Evolutionary conservation across 1,140 invertebrate species (phyloP).

Genomic region (Parapsyche elsis): DNA sequence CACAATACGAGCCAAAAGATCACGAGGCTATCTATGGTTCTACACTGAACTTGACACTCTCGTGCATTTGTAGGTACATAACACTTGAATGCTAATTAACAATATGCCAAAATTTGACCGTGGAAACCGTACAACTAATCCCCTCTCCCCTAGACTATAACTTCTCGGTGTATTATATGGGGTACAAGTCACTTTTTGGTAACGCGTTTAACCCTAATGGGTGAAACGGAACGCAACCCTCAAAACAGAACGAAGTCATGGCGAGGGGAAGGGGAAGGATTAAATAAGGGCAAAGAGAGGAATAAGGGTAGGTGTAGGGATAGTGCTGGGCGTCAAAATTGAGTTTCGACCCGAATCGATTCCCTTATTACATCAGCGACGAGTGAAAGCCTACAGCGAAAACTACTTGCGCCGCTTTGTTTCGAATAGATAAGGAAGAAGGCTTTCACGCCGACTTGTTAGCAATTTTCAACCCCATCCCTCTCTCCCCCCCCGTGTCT

Average conservation of each 20-base stretch:
- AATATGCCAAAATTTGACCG: too few species aligned
- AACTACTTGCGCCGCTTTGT: constrained; percentile 38
- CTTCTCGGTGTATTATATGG: too few species aligned
- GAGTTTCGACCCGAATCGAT: constrained; percentile 40
- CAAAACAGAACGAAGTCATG: not conserved
- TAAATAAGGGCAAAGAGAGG: not conserved
- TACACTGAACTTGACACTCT: too few species aligned
- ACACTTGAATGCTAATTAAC: too few species aligned
- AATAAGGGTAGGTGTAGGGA: not conserved
- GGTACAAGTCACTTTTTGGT: not conserved
- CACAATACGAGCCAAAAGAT: too few species aligned
- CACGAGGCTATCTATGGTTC: too few species aligned
- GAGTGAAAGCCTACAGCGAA: constrained; percentile 41
- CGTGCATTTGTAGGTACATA: too few species aligned
- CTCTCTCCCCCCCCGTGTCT: not conserved
- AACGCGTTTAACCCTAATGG: constrained; percentile 40
- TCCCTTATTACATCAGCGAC: constrained; percentile 35
- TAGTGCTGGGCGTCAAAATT: constrained; percentile 17
- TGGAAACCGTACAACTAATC: too few species aligned
- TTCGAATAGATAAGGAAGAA: constrained; percentile 34
- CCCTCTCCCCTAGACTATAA: too few species aligned
- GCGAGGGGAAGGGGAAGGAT: not conserved
- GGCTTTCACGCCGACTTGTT: constrained; percentile 24
- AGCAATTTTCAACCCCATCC: constrained; percentile 15
- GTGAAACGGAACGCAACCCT: not conserved